Percentiles rank a stretch among this genome's conserved stretches.
These are phyloP conservation scores for Phoxinus dragarum DNA, from an alignment of 2,797 vertebrate species.

Conservation along the genomic window DNA sequence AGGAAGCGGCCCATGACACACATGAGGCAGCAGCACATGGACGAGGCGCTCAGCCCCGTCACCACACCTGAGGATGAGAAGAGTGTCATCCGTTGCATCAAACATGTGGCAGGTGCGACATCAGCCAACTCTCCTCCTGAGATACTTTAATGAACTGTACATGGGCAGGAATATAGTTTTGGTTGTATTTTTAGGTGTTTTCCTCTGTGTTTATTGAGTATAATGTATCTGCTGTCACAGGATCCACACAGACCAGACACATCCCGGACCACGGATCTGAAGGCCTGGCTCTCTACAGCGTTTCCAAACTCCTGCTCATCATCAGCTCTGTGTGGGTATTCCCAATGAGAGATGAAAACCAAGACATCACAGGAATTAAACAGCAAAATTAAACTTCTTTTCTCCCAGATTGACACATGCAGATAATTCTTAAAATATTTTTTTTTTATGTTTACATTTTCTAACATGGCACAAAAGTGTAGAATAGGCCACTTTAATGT, in stretches of 20 bases:
- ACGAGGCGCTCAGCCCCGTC: slow-evolving; percentile 91
- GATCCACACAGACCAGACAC: slow-evolving; percentile 97
- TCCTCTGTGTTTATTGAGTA: background rate
- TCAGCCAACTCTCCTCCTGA: background rate
- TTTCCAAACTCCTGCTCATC: slow-evolving; percentile 95
- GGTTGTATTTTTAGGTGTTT: background rate
- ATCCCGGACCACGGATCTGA: slow-evolving; percentile 85
- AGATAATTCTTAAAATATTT: background rate
- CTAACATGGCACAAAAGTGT: background rate
- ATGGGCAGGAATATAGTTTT: background rate
- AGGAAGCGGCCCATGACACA: slow-evolving; percentile 88
- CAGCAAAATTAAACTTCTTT: background rate
- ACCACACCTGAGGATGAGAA: slow-evolving; percentile 92
- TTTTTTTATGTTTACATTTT: background rate
- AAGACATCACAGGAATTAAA: background rate
- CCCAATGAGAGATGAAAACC: background rate
- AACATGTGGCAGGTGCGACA: slow-evolving; percentile 89
- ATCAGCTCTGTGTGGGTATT: slow-evolving; percentile 95
- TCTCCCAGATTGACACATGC: background rate
- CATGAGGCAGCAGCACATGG: slow-evolving; percentile 88
- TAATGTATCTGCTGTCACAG: slow-evolving; percentile 57
- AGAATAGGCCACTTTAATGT: background rate
- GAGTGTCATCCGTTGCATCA: slow-evolving; percentile 90
- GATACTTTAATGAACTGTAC: background rate
- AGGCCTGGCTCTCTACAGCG: slow-evolving; percentile 89